These are phyloP conservation scores for Plebejus melissa DNA, from an alignment of 2,888 invertebrate genomes.

Conservation along the genomic window DNA sequence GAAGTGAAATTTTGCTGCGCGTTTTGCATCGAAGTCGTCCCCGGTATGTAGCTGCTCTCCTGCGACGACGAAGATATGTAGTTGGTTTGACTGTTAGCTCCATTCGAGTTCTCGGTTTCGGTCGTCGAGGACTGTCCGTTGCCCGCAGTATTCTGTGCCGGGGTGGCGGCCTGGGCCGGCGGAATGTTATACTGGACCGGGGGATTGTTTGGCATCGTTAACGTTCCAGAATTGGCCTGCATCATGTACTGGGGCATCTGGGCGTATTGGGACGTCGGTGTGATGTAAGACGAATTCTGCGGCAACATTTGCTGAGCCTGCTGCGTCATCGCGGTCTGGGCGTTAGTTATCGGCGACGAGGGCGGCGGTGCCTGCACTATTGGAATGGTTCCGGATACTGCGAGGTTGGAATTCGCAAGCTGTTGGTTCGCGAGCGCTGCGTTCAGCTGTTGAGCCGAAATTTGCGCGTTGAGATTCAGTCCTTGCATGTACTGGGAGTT, in stretches of 20 bases:
- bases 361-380: conserved; percentile 64
- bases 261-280: conserved; percentile 63
- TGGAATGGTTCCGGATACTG: conserved; percentile 58
- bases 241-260: conserved; percentile 65
- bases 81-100: conserved; percentile 56
- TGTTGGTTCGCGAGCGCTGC: conserved; percentile 67
- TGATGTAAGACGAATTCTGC: conserved; percentile 56
- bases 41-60: conserved; percentile 55
- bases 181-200: conserved; percentile 62
- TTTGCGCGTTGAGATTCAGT: conserved; percentile 62
- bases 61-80: conserved; percentile 71
- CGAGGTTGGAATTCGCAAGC: conserved; percentile 53
- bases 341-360: conserved; percentile 52
- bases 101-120: conserved; percentile 55
- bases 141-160: conserved; percentile 49
- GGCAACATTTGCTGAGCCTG: conserved; percentile 62
- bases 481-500: conserved; percentile 67
- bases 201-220: conserved; percentile 56
- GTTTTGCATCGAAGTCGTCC: conserved; percentile 47
- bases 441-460: conserved; percentile 69
- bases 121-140: conserved; percentile 51
- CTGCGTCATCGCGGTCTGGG: conserved; percentile 53
- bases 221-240: conserved; percentile 54
- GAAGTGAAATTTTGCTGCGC: conserved; percentile 52
- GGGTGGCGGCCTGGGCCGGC: conserved; percentile 47